A percentile compares a stretch with the other conserved stretches of the same genome.
Evolutionary conservation across 2,113 vertebrate genomes (phyloP).

Genomic region (Copsychus sechellarum): DNA sequence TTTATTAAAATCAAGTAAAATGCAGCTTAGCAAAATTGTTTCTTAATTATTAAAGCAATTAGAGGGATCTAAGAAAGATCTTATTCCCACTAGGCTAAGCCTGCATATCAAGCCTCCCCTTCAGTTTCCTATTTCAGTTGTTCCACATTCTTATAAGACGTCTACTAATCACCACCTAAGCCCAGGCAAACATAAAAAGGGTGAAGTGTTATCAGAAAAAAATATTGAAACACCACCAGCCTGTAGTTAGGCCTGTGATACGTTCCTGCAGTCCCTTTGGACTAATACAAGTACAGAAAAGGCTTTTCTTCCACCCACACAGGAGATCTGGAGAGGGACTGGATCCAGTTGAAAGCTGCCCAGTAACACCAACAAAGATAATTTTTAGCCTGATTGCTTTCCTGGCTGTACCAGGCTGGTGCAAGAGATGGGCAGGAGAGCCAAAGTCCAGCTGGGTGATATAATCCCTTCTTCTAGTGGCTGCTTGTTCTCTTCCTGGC

Average conservation of each 20-base stretch:
- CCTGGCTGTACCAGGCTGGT: not conserved
- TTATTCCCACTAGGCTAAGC: slow-evolving; percentile 29
- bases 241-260: not conserved
- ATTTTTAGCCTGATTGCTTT: not conserved
- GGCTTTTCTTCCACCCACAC: not conserved
- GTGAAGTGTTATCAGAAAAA: slow-evolving; percentile 18
- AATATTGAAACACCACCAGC: not conserved
- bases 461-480: not conserved
- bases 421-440: not conserved
- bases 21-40: slow-evolving; percentile 44
- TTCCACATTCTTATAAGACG: not conserved
- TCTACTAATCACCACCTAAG: not conserved
- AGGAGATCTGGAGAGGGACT: not conserved
- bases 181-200: not conserved
- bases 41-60: slow-evolving; percentile 63
- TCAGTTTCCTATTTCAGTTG: slow-evolving; percentile 11
- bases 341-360: not conserved
- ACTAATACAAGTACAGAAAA: not conserved
- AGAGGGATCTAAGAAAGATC: slow-evolving; percentile 10
- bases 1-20: slow-evolving; percentile 50
- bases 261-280: not conserved
- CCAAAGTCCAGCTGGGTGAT: not conserved
- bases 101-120: not conserved
- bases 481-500: not conserved
- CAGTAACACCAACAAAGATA: not conserved